Evolutionary conservation across 2,888 invertebrate genomes (phyloP).

Genomic region (Drosophila recens): DNA sequence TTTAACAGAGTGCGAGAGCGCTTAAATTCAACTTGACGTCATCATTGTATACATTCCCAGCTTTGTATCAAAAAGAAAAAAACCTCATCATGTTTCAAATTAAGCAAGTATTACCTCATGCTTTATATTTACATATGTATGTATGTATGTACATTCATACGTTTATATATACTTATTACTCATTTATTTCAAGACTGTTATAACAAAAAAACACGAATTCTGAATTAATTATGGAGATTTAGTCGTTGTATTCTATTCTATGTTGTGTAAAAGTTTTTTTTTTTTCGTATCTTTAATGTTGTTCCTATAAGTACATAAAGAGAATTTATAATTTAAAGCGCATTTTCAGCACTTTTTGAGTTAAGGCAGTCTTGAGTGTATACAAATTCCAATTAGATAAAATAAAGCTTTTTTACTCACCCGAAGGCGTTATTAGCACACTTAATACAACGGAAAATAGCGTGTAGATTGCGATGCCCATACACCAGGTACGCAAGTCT

Average conservation of each 20-base stretch:
- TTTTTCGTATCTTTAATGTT: background rate
- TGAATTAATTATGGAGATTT: background rate
- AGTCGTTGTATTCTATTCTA: background rate
- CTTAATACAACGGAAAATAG: conserved; percentile 47
- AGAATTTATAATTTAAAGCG: background rate
- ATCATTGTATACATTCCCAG: conserved; percentile 39
- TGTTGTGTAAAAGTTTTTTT: background rate
- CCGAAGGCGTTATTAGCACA: conserved; percentile 55
- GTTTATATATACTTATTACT: background rate
- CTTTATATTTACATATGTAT: conserved; percentile 40
- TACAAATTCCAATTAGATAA: background rate
- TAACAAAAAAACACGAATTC: background rate
- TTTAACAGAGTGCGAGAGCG: background rate
- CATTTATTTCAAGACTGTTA: background rate
- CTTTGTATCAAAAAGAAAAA: conserved; percentile 36
- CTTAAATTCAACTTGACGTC: conserved; percentile 58
- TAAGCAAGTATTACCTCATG: conserved; percentile 65
- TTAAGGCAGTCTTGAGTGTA: background rate
- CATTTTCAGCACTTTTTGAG: background rate
- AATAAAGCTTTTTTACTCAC: conserved; percentile 51
- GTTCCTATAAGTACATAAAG: background rate
- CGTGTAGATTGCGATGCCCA: conserved; percentile 68
- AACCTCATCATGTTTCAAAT: conserved; percentile 47
- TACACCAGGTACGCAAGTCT: conserved; percentile 70
- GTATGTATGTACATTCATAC: too few relatives aligned